Evolutionary conservation across 1,140 invertebrate genomes (phyloP).

Genomic region (Diorhabda carinulata): DNA sequence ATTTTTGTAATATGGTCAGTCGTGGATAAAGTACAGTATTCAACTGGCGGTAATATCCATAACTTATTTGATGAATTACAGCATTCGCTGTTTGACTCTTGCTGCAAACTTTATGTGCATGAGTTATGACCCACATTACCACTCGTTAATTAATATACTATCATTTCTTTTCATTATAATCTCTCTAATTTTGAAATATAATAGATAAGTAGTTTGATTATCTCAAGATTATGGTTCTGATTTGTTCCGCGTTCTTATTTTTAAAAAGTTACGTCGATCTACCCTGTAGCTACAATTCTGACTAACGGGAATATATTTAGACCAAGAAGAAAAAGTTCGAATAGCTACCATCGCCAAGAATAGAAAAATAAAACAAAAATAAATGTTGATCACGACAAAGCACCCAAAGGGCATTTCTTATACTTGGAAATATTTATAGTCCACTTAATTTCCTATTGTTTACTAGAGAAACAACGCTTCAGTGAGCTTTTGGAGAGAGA

Average conservation of each 20-base stretch:
- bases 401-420: background rate
- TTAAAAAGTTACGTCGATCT: background rate
- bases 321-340: background rate
- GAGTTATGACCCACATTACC: too few species aligned
- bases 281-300: background rate
- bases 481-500: background rate
- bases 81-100: too few species aligned
- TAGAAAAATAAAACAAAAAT: constrained; percentile 1
- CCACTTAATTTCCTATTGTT: background rate
- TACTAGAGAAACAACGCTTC: background rate
- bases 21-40: too few species aligned
- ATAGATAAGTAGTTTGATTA: too few species aligned
- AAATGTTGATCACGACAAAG: constrained; percentile 2
- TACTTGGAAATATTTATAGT: background rate
- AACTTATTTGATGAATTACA: too few species aligned
- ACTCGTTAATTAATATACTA: too few species aligned
- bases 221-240: too few species aligned
- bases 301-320: background rate
- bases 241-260: background rate
- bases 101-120: too few species aligned
- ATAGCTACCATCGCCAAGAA: background rate
- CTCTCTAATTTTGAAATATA: too few species aligned
- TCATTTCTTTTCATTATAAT: too few species aligned
- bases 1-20: too few species aligned
- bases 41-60: too few species aligned